These are phyloP conservation scores for Melipona bicolor DNA, from an alignment of 2,888 invertebrate genomes.

Conservation along the genomic window DNA sequence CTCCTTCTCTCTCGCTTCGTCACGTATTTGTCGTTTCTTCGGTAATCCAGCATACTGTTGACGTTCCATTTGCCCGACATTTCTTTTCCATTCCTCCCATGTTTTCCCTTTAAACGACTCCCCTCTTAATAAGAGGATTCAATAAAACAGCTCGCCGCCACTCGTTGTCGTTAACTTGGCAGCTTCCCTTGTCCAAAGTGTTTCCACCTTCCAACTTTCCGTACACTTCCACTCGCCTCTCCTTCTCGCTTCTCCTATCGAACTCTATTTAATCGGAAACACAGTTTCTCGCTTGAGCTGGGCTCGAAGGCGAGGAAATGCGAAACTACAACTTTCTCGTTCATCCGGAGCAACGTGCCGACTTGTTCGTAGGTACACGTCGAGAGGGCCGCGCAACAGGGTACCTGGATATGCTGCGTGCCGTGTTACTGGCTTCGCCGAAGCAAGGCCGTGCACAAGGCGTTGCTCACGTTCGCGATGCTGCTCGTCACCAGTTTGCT, in stretches of 20 bases:
- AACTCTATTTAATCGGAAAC: background rate
- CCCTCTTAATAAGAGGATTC: background rate
- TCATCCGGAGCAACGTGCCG: background rate
- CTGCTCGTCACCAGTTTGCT: conserved; percentile 86
- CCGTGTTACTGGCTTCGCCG: conserved; percentile 86
- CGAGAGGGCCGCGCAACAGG: conserved; percentile 77
- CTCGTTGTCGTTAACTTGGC: too few species aligned
- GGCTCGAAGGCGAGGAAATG: background rate
- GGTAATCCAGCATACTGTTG: conserved; percentile 24
- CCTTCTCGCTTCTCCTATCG: background rate
- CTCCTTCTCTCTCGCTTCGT: background rate
- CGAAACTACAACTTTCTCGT: background rate
- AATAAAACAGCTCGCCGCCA: background rate
- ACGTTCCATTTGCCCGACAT: conserved; percentile 38
- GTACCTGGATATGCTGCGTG: conserved; percentile 87
- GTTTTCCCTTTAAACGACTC: conserved; percentile 20
- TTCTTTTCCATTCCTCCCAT: conserved; percentile 26
- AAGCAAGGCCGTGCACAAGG: conserved; percentile 87
- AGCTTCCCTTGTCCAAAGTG: background rate
- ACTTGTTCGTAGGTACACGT: conserved; percentile 68
- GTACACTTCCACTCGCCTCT: background rate
- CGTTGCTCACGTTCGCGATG: conserved; percentile 86
- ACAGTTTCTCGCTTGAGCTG: background rate
- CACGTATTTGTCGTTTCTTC: background rate
- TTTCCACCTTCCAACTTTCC: background rate